Evolutionary conservation across 2,888 invertebrate species (phyloP), one percentile per base, ranked within the genome.

Genomic region (Stegophylla sp.): DNA sequence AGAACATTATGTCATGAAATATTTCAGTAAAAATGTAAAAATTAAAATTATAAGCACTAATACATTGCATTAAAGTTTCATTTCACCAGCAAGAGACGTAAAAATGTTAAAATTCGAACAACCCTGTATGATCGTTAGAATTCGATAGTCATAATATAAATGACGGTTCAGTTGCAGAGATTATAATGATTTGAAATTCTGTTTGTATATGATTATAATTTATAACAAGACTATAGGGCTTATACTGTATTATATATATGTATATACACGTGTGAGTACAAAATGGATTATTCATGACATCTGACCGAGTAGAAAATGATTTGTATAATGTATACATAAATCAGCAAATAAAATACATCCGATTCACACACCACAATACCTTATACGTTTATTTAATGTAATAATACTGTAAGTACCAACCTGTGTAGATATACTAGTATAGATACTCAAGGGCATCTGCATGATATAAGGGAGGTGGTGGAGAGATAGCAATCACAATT

Each of bases 211-310:
- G n/a, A 53, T 66, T 53, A 51, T 34, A 51, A 15, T 43, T 56
- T 72, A 59, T 45, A n/a, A 45, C 59, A 59, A 13, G 20, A 34
- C 53, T 26, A 53, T 53, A 26, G 64, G 10, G n/a, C 41, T 34
- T 48, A 28, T 28, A 56, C 17, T 59, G 53, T n/a, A 43, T 64
- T 13, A 10, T 59, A 59, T 26, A 26, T 4, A 26, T 28, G 15
- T 28, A 28, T 34, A 34, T 1, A 12, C 26, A 13, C 13, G 28
- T 23, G n/a, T 17, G 17, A 4, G 9, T 23, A 41, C 41, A 26
- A 75, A 64, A 75, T 53, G 64, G 23, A 53, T 76, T 66, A 76
- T 76, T 76, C 53, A 76, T 76, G 41, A 53, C 7, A 34, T 63
- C 48, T 48, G 64, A n/a, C 23, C 23, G 15, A 43, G 51, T 63